These are phyloP conservation scores for Argyra leucocephala DNA, from an alignment of 2,888 invertebrate species.

Conservation along the genomic window DNA sequence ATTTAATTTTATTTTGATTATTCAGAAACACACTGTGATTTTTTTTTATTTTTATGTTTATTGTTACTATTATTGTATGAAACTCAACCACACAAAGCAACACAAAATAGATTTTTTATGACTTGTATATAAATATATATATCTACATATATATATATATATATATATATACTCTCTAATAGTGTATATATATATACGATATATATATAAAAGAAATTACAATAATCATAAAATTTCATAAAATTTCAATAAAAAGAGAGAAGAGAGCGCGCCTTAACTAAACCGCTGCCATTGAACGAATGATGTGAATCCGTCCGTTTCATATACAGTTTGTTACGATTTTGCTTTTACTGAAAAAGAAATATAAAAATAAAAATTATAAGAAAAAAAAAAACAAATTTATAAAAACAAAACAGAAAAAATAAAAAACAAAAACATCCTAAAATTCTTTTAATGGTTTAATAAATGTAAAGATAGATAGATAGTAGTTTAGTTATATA, in stretches of 20 bases:
- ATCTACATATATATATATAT: background rate
- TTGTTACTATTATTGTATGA: conserved; percentile 3
- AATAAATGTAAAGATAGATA: conserved; percentile 6
- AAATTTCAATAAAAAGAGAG: conserved; percentile 35
- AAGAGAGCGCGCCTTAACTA: conserved; percentile 45
- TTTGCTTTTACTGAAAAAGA: conserved; percentile 28
- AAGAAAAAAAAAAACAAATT: conserved; percentile 14
- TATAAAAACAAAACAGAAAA: conserved; percentile 8
- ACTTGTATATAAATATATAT: background rate
- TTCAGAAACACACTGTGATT: conserved; percentile 9
- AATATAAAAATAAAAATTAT: conserved; percentile 21
- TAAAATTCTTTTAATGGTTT: conserved; percentile 17
- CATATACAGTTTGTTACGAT: conserved; percentile 43
- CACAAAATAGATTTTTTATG: background rate
- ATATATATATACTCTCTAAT: background rate
- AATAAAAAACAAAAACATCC: conserved; percentile 13
- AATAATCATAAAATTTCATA: conserved; percentile 6
- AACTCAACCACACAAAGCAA: conserved; percentile 3
- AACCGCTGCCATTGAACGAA: conserved; percentile 45
- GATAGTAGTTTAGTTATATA: conserved; percentile 2
- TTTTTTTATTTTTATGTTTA: conserved; percentile 7
- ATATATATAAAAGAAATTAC: background rate
- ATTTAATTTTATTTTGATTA: conserved; percentile 9
- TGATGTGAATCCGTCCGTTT: conserved; percentile 34
- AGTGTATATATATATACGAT: background rate